Conservation (phyloP, 2,888 invertebrate genomes). For the Sarcophaga variegata region DNA sequence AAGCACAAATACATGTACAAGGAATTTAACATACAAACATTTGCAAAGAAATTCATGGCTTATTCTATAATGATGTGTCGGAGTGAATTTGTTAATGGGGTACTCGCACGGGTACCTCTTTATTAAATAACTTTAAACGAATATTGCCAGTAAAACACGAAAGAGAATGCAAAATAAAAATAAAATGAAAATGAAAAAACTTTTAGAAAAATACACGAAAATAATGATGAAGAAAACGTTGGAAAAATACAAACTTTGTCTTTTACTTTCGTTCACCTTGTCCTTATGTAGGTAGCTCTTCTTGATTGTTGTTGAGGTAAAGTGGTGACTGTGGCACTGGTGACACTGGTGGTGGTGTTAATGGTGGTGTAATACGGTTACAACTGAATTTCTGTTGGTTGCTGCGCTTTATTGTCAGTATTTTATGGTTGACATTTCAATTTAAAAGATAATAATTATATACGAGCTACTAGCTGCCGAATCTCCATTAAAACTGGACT, state of each 20-base stretch:
- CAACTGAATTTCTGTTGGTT: conserved; percentile 41
- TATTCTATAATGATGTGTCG: conserved; percentile 54
- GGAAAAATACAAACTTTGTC: conserved; percentile 41
- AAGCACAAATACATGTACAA: conserved; percentile 7
- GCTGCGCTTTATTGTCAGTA: conserved; percentile 63
- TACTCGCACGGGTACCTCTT: conserved; percentile 50
- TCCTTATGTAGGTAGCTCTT: conserved; percentile 47
- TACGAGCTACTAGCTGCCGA: conserved; percentile 63
- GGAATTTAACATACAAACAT: conserved; percentile 15
- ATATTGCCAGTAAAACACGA: conserved; percentile 19
- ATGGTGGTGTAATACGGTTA: conserved; percentile 6
- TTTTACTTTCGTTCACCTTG: conserved; percentile 49
- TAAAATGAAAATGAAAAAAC: not conserved
- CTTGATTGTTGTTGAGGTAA: conserved; percentile 30
- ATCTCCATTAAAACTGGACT: conserved; percentile 58
- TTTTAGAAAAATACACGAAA: conserved; percentile 11
- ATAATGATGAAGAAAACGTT: not conserved
- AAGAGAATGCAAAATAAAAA: not conserved
- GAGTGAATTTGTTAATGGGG: conserved; percentile 63
- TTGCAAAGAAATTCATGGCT: conserved; percentile 54
- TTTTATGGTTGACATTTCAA: conserved; percentile 70
- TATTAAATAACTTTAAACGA: conserved; percentile 61
- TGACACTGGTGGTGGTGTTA: not conserved
- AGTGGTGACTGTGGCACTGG: not conserved
- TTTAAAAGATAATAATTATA: conserved; percentile 70